Conservation (phyloP, 1,140 invertebrate species). For the Drosophila kepulauana region DNA sequence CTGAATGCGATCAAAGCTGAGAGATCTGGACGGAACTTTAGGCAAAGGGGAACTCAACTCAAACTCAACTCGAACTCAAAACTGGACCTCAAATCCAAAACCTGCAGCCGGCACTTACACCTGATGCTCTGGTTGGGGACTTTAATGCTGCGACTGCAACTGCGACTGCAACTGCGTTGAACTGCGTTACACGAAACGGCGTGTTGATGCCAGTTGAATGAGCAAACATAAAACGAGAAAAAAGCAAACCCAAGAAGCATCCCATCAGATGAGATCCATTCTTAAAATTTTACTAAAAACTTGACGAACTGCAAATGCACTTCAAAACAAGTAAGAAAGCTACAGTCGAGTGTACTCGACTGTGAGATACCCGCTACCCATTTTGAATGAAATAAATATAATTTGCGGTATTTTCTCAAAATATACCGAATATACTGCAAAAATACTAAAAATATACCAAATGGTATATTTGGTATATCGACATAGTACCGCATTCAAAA, state of each 20-base stretch:
- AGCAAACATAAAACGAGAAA: conserved; percentile 41
- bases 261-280: conserved; percentile 17
- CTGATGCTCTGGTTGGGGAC: background rate
- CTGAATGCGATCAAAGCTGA: conserved; percentile 24
- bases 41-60: background rate
- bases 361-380: no score
- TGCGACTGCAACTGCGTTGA: conserved; percentile 25
- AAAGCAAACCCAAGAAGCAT: conserved; percentile 3
- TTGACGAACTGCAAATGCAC: conserved; percentile 22
- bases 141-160: conserved; percentile 4
- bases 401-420: no score
- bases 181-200: conserved; percentile 68
- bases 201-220: conserved; percentile 80
- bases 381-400: no score
- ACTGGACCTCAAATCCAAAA: conserved; percentile 28
- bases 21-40: conserved; percentile 12
- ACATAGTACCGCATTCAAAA: no score
- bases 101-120: conserved; percentile 21
- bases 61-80: conserved; percentile 32
- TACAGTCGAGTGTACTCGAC: no score
- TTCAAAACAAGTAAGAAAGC: no score
- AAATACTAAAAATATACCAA: no score
- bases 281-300: background rate
- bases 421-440: no score
- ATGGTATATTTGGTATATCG: no score